Percentiles rank a stretch among this genome's conserved stretches.
Conservation (phyloP, 2,888 invertebrate species). For the Drosophila siamana region DNA sequence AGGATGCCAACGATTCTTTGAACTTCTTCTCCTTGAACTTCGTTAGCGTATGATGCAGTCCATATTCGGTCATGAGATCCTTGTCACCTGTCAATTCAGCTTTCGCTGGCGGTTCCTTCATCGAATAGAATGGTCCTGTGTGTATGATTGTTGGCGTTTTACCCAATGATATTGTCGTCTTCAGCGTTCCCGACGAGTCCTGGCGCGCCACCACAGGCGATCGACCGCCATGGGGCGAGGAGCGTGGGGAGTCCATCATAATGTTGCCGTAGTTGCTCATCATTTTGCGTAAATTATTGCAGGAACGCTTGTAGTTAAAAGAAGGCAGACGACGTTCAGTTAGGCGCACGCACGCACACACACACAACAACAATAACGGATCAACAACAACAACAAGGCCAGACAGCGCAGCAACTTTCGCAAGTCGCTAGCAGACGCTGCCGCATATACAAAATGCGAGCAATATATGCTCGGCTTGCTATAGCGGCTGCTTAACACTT, state of each 20-base stretch:
- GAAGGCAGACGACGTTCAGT: conserved; percentile 11
- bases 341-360: conserved; percentile 8
- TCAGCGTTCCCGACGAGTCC: conserved; percentile 98
- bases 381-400: conserved; percentile 65
- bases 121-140: conserved; percentile 98
- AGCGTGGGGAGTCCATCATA: conserved; percentile 98
- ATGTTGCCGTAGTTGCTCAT: conserved; percentile 87
- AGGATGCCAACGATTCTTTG: conserved; percentile 97
- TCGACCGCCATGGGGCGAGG: conserved; percentile 97
- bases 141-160: conserved; percentile 99
- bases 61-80: conserved; percentile 98
- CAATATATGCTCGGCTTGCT: conserved; percentile 43
- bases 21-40: conserved; percentile 98
- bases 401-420: conserved; percentile 64
- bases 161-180: conserved; percentile 98
- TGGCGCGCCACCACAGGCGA: conserved; percentile 98
- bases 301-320: neutral
- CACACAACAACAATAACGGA: conserved; percentile 47
- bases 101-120: conserved; percentile 98
- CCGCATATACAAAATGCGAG: conserved; percentile 48
- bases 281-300: conserved; percentile 51
- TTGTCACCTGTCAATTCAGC: conserved; percentile 97
- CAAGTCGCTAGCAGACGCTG: conserved; percentile 49
- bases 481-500: conserved; percentile 45
- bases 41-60: conserved; percentile 98